Percentiles rank a stretch among this genome's conserved stretches.
Conservation (phyloP, 2,113 vertebrate species). For the Hemiprocne comata region DNA sequence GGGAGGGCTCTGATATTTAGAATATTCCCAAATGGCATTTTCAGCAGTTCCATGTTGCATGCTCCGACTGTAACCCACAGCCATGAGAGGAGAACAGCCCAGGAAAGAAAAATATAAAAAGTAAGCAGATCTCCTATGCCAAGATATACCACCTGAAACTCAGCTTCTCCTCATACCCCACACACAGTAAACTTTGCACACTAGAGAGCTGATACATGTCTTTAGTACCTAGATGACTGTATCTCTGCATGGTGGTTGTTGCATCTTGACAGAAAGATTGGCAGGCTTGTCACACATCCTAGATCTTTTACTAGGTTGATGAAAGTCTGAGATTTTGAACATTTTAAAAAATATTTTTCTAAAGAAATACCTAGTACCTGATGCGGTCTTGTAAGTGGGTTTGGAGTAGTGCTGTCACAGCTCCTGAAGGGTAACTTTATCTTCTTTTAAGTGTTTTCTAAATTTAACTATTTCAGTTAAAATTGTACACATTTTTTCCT, state of each 20-base stretch:
- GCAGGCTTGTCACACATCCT: neutral
- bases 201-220: neutral
- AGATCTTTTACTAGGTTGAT: neutral
- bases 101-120: neutral
- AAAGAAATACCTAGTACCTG: neutral
- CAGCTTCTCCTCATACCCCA: neutral
- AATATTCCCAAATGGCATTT: neutral
- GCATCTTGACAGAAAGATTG: neutral
- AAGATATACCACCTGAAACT: neutral
- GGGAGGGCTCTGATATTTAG: neutral
- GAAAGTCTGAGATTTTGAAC: neutral
- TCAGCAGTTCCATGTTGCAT: neutral
- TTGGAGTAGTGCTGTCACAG: neutral
- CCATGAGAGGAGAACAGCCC: neutral
- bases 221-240: neutral
- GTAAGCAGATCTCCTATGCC: neutral
- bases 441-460: neutral
- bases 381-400: neutral
- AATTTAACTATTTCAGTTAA: neutral
- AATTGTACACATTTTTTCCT: neutral
- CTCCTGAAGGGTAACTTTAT: neutral
- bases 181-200: neutral
- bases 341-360: neutral
- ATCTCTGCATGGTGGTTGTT: neutral
- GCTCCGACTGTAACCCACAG: fast-evolving